phyloP scores from a whole-genome alignment of 2,113 vertebrate genomes.

The Lota lota region DNA sequence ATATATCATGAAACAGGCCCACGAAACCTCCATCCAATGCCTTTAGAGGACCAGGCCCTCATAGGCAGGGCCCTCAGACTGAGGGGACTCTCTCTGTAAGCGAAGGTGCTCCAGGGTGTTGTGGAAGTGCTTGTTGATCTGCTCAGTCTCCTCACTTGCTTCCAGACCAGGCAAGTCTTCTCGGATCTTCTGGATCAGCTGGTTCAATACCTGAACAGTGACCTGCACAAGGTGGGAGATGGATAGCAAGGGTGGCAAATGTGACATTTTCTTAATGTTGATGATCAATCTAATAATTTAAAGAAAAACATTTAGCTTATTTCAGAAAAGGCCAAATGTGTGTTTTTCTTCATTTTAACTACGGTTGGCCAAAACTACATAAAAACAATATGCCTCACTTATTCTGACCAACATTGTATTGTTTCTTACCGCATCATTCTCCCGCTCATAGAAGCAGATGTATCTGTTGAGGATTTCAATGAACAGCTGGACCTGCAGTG shows the following conservation, averaged over 20 bases:
- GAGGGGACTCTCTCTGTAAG: slow-evolving; percentile 89
- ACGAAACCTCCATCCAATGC: too few relatives aligned
- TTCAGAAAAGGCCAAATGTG: too few relatives aligned
- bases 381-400: too few relatives aligned
- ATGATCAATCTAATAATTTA: too few relatives aligned
- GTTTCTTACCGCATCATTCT: slow-evolving; percentile 89
- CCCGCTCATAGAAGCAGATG: slow-evolving; percentile 96
- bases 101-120: slow-evolving; percentile 98
- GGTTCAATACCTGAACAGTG: slow-evolving; percentile 96
- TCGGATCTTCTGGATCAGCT: slow-evolving; percentile 97
- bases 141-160: slow-evolving; percentile 95
- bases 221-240: slow-evolving; percentile 70
- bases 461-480: slow-evolving; percentile 99
- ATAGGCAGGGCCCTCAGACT: slow-evolving; percentile 91
- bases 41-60: slow-evolving; percentile 86
- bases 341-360: too few relatives aligned
- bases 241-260: too few relatives aligned
- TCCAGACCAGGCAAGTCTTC: slow-evolving; percentile 97
- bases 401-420: neutral
- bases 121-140: slow-evolving; percentile 99
- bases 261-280: too few relatives aligned
- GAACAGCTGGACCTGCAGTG: slow-evolving; percentile 97
- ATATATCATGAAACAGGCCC: slow-evolving; percentile 11
- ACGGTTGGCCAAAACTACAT: too few relatives aligned
- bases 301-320: too few relatives aligned